Conservation (phyloP, 1,140 invertebrate species). For the Acromyrmex charruanus region DNA sequence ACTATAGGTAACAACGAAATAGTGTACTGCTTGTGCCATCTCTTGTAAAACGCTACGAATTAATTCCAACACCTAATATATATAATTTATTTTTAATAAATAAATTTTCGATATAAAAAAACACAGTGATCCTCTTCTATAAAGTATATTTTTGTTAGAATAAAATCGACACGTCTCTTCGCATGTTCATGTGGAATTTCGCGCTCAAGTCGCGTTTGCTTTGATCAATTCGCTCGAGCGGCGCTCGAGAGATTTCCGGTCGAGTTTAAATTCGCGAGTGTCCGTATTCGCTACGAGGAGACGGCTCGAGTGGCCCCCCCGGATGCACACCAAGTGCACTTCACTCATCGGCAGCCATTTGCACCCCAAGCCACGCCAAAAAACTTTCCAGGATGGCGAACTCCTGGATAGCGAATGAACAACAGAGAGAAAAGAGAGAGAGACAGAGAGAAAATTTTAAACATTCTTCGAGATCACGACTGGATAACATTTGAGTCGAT, state of each 20-base stretch:
- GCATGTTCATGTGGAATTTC: background rate
- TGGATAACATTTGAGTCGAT: conserved; percentile 24
- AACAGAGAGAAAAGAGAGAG: background rate
- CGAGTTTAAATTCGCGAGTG: conserved; percentile 54
- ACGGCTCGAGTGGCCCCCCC: conserved; percentile 29
- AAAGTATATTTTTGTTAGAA: background rate
- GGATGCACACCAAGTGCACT: conserved; percentile 37
- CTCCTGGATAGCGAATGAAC: background rate
- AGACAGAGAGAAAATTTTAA: conserved; percentile 2
- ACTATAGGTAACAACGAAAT: too few species aligned
- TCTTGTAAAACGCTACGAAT: too few species aligned
- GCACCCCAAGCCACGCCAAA: conserved; percentile 8
- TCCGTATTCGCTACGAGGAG: conserved; percentile 29
- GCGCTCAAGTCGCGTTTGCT: conserved; percentile 44
- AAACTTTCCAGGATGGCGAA: conserved; percentile 30
- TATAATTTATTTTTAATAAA: background rate
- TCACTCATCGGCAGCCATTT: conserved; percentile 3
- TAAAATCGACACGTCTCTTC: background rate
- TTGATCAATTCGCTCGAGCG: conserved; percentile 35
- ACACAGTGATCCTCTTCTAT: background rate
- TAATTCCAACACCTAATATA: too few species aligned
- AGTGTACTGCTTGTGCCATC: too few species aligned
- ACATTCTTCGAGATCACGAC: conserved; percentile 18
- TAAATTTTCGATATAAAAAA: background rate
- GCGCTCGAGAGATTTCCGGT: conserved; percentile 28